phyloP scores from a whole-genome alignment of 2,888 invertebrate genomes.

The Orthosia cruda region DNA sequence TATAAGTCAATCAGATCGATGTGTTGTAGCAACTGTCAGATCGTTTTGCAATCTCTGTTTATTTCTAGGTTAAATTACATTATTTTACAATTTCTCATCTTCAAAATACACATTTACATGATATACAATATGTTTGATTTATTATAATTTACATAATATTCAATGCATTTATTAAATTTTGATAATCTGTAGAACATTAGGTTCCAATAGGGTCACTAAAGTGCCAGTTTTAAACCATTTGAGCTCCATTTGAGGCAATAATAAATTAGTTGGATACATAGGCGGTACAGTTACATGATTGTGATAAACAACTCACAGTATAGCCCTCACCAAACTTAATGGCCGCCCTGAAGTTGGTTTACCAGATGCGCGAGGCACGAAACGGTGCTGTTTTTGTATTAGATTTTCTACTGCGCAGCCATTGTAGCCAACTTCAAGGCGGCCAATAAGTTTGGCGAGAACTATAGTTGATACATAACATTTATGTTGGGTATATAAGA shows the following conservation, averaged over 20 bases:
- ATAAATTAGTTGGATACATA: constrained; percentile 27
- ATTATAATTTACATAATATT: neutral
- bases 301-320: too few species aligned
- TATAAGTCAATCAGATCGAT: constrained; percentile 63
- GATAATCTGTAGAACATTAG: constrained; percentile 5
- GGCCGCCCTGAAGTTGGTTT: too few species aligned
- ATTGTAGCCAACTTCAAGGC: too few species aligned
- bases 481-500: too few species aligned
- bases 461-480: too few species aligned
- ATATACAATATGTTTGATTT: neutral
- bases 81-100: constrained; percentile 37
- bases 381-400: too few species aligned
- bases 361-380: too few species aligned
- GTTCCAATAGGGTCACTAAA: neutral
- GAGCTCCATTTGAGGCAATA: too few species aligned
- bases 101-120: constrained; percentile 9
- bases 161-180: neutral
- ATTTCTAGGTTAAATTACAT: constrained; percentile 50
- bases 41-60: constrained; percentile 45
- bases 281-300: neutral
- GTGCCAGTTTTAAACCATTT: neutral
- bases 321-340: too few species aligned
- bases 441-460: too few species aligned
- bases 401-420: too few species aligned
- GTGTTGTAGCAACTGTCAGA: constrained; percentile 49